These are phyloP conservation scores for Atta cephalotes DNA, from an alignment of 1,140 invertebrate genomes.

Conservation along the genomic window DNA sequence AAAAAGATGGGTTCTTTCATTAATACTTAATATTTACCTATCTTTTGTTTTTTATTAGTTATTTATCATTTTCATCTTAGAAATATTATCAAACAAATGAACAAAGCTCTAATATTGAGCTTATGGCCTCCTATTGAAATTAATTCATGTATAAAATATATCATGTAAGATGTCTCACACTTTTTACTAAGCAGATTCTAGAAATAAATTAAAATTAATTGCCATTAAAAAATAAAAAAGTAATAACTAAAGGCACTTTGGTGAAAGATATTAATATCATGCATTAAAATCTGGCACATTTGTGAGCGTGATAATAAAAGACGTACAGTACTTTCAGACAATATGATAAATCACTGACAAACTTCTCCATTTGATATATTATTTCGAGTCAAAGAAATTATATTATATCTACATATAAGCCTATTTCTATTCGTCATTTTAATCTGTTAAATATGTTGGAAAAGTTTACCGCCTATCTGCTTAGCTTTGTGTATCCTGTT, in stretches of 20 bases:
- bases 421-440: not conserved
- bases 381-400: not conserved
- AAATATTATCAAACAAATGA: not conserved
- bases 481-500: not conserved
- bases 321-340: not conserved
- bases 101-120: not conserved
- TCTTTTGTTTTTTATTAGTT: not conserved
- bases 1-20: not conserved
- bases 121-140: not conserved
- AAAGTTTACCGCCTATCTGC: not conserved
- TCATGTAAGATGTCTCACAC: not conserved
- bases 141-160: not conserved
- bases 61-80: not conserved
- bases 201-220: slow-evolving; percentile 2
- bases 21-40: not conserved
- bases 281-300: not conserved
- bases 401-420: not conserved
- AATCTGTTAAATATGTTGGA: not conserved
- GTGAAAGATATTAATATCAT: not conserved
- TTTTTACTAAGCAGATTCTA: not conserved
- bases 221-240: not conserved
- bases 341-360: not conserved
- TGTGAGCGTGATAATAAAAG: not conserved
- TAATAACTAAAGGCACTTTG: not conserved
- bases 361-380: not conserved